Percentiles rank a stretch among this genome's conserved stretches.
phyloP scores from a whole-genome alignment of 2,888 invertebrate genomes.

The Boloria euphrosyne region DNA sequence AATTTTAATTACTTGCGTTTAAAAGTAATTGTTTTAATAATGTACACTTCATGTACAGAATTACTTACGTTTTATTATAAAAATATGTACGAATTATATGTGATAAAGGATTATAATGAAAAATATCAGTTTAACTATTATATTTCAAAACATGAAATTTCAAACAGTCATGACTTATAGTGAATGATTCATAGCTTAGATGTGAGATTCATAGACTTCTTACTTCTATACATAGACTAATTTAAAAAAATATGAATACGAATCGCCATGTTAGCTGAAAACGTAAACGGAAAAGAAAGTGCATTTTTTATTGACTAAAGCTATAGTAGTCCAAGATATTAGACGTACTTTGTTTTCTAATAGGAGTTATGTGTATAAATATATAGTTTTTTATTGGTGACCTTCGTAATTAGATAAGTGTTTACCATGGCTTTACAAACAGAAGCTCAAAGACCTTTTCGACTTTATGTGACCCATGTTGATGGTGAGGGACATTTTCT shows the following conservation, averaged over 20 bases:
- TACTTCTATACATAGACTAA: constrained; percentile 21
- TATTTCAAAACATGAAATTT: constrained; percentile 2
- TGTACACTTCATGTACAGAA: too few species aligned
- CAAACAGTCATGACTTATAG: background rate
- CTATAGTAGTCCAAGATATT: constrained; percentile 52
- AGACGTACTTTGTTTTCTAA: constrained; percentile 43
- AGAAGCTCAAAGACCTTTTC: constrained; percentile 65
- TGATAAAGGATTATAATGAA: too few species aligned
- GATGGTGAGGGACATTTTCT: constrained; percentile 86
- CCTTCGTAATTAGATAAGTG: constrained; percentile 29
- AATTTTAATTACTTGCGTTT: too few species aligned
- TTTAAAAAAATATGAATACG: constrained; percentile 30
- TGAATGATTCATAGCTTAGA: constrained; percentile 17
- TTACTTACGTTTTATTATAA: too few species aligned
- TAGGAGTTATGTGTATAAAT: constrained; percentile 54
- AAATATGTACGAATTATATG: too few species aligned
- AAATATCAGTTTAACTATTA: background rate
- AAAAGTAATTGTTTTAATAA: too few species aligned
- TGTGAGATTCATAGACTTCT: constrained; percentile 10
- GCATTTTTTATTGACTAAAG: constrained; percentile 49
- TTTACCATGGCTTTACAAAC: constrained; percentile 61
- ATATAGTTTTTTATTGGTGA: constrained; percentile 37
- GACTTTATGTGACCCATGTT: constrained; percentile 84
- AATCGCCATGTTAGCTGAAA: constrained; percentile 70
- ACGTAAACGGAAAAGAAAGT: constrained; percentile 75